Base-by-base conservation (phyloP, 2,888 invertebrate genomes). In the Lycocerus yunnanus region DNA sequence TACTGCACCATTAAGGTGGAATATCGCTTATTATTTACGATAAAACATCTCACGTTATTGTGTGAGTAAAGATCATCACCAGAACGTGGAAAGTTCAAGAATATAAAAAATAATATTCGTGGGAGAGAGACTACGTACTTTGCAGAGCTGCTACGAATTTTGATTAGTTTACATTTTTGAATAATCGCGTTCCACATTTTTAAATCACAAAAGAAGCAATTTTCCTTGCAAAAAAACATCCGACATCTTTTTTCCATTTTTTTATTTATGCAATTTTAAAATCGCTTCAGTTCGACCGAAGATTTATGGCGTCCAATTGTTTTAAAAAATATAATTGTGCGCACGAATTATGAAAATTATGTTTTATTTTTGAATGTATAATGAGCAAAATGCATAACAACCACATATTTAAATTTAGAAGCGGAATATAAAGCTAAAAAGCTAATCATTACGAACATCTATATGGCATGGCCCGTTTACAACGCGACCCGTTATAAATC, bases 401-500 rank as follows among this genome's bases (percentile, higher is more conserved):
- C 43, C 43, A 43, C 43, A 74, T 71, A 72, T 77, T 75, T 70
- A 74, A 75, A 77, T 77, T 75, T 75, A 77, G 77, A 75, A 75
- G 72, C 68, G 21, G 68, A 73, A 69, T 71, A 68, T 71, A 72
- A 63, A 63, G 63, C 60, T 24, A 18, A 66, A 63, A 63, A 16
- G 60, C 63, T 76, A 79, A 78, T 79, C 79, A 77, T 77, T 72
- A 72, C 77, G 72, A 74, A 78, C 81, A 83, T 83, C 83, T 81
- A 80, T 81, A 82, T 79, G 76, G 78, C 78, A 78, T 78, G 78
- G 78, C 79, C 73, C 82, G 80, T 81, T 82, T 81, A 82, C 80
- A 83, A 80, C 81, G 81, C 81, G 80, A 77, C 78, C 82, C 80
- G 82, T 83, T 83, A 84, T 84, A 84, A 84, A 84, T 84, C 84